A percentile compares a stretch with the other conserved stretches of the same genome.
Conservation (phyloP, 2,113 vertebrate genomes). For the Misgurnus anguillicaudatus region DNA sequence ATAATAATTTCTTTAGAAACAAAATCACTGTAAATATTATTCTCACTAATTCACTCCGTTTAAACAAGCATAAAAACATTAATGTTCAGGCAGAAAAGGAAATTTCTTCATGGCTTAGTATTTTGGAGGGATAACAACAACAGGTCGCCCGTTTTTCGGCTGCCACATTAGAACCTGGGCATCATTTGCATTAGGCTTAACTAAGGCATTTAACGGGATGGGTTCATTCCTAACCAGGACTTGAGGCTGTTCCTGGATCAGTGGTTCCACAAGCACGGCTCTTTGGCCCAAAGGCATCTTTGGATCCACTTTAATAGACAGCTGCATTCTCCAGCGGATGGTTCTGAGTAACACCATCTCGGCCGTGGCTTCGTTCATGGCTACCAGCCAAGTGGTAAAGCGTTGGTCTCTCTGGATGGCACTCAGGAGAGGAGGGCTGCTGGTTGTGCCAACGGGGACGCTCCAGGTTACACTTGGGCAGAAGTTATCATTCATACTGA, state of each 20-base stretch:
- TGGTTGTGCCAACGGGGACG: constrained; percentile 78
- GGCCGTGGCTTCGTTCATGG: constrained; percentile 76
- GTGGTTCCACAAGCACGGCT: constrained; percentile 80
- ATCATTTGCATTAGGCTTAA: constrained; percentile 88
- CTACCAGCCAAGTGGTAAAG: constrained; percentile 89
- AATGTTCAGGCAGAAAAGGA: not conserved
- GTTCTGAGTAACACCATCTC: constrained; percentile 83
- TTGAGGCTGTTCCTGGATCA: constrained; percentile 81
- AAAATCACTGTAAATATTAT: not conserved
- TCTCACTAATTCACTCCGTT: not conserved
- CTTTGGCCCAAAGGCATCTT: constrained; percentile 78
- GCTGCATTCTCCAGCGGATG: constrained; percentile 84
- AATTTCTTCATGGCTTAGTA: constrained; percentile 55
- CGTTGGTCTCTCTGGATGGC: constrained; percentile 83
- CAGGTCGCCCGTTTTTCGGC: constrained; percentile 73
- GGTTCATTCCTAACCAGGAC: constrained; percentile 82
- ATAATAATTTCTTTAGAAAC: not conserved
- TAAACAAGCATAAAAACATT: not conserved
- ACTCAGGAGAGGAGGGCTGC: constrained; percentile 81
- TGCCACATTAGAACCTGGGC: constrained; percentile 90
- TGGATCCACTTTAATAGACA: constrained; percentile 81
- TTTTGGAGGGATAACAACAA: constrained; percentile 84
- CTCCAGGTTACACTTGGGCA: constrained; percentile 90
- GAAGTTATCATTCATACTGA: constrained; percentile 92
- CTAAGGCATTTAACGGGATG: constrained; percentile 82